A percentile compares a stretch with the other conserved stretches of the same genome.
These are phyloP conservation scores for Agelaius phoeniceus DNA, from an alignment of 2,113 vertebrate genomes.

Conservation along the genomic window DNA sequence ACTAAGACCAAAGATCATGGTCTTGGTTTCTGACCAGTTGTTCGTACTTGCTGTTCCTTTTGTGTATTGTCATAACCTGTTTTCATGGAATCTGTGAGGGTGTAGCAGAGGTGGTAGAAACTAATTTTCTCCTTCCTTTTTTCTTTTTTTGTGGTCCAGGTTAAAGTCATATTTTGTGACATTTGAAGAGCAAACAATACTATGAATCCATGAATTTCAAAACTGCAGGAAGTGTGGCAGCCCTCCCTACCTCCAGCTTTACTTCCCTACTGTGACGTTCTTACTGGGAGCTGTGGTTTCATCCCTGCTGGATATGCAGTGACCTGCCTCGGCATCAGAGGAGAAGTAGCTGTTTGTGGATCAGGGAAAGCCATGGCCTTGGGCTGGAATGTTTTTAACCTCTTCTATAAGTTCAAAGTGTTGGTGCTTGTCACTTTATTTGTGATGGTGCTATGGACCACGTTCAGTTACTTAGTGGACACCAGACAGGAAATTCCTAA, in stretches of 20 bases:
- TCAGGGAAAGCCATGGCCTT: constrained; percentile 74
- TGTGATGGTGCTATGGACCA: constrained; percentile 81
- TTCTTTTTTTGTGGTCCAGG: neutral
- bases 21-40: neutral
- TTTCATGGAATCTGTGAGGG: neutral
- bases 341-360: neutral
- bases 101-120: neutral
- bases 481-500: constrained; percentile 44
- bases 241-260: neutral
- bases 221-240: neutral
- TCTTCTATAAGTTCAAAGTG: constrained; percentile 76
- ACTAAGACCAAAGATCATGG: neutral
- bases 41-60: neutral
- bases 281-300: neutral
- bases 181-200: neutral
- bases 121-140: neutral
- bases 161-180: neutral
- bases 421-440: constrained; percentile 78
- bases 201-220: neutral
- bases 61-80: neutral
- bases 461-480: constrained; percentile 72
- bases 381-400: constrained; percentile 55
- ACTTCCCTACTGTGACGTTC: neutral
- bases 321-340: neutral
- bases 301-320: neutral